Evolutionary conservation across 2,888 invertebrate genomes (phyloP).

Genomic region (Plebejus anna): DNA sequence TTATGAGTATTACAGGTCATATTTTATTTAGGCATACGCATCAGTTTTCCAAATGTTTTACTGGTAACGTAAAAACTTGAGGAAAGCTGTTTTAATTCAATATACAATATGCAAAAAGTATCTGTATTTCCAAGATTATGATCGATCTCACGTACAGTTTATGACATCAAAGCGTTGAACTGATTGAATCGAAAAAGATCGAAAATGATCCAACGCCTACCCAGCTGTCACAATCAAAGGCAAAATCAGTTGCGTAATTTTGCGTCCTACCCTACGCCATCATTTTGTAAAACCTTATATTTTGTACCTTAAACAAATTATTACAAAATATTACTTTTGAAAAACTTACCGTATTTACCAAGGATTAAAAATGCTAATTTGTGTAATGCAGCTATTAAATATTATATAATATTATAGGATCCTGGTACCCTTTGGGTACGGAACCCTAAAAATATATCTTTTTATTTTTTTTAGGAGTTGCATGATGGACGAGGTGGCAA

Average conservation of each 20-base stretch:
- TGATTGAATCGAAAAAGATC: constrained; percentile 49
- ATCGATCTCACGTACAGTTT: neutral
- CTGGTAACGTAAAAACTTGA: neutral
- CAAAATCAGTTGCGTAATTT: constrained; percentile 35
- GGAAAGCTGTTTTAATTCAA: too few species aligned
- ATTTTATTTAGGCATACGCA: neutral
- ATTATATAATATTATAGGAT: too few species aligned
- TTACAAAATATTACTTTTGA: too few species aligned
- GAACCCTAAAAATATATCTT: too few species aligned
- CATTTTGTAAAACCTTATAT: neutral
- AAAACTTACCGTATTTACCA: too few species aligned
- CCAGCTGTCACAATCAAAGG: constrained; percentile 48
- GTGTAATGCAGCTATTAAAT: too few species aligned
- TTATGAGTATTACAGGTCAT: constrained; percentile 42
- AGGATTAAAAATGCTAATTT: too few species aligned
- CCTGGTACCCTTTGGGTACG: too few species aligned
- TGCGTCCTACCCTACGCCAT: neutral
- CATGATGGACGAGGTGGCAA: constrained; percentile 86
- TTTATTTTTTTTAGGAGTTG: constrained; percentile 75
- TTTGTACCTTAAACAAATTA: too few species aligned
- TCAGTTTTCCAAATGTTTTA: neutral
- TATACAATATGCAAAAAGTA: too few species aligned
- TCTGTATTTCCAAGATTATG: too few species aligned
- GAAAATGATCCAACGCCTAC: constrained; percentile 38
- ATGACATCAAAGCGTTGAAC: constrained; percentile 57